Conservation (phyloP, 1,140 invertebrate genomes). For the Chironomus tepperi region DNA sequence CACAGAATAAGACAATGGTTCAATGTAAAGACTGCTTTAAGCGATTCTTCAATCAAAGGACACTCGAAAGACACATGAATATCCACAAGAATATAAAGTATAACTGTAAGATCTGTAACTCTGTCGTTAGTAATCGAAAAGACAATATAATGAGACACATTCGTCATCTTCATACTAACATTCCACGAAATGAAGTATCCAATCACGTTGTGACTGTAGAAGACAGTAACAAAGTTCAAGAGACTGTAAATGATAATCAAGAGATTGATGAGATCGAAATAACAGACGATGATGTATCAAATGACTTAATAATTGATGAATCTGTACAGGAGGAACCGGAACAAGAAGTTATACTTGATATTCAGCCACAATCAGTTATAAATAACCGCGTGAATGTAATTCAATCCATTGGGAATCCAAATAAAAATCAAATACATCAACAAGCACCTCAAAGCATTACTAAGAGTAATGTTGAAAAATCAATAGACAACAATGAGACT, state of each 20-base stretch:
- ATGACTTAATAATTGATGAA: conserved; percentile 12
- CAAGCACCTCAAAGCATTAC: too few relatives aligned
- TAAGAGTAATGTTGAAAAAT: too few relatives aligned
- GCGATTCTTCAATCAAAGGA: background rate
- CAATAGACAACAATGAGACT: background rate
- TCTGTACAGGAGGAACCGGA: background rate
- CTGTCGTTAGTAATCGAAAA: background rate
- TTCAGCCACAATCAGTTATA: background rate
- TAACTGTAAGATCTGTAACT: background rate
- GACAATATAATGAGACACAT: conserved; percentile 1
- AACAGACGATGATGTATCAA: background rate
- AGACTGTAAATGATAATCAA: background rate
- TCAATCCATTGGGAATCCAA: background rate
- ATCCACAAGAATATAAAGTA: background rate
- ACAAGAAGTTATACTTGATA: background rate
- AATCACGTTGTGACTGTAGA: background rate
- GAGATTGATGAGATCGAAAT: background rate
- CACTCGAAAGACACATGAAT: background rate
- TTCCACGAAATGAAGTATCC: background rate
- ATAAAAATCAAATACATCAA: background rate
- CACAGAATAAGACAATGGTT: background rate
- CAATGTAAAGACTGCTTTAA: background rate
- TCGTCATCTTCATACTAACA: background rate
- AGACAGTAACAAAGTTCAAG: background rate
- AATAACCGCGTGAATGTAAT: conserved; percentile 1